Evolutionary conservation across 1,140 invertebrate species (phyloP), one percentile per base, ranked within the genome.

Genomic region (Acromyrmex heyeri): DNA sequence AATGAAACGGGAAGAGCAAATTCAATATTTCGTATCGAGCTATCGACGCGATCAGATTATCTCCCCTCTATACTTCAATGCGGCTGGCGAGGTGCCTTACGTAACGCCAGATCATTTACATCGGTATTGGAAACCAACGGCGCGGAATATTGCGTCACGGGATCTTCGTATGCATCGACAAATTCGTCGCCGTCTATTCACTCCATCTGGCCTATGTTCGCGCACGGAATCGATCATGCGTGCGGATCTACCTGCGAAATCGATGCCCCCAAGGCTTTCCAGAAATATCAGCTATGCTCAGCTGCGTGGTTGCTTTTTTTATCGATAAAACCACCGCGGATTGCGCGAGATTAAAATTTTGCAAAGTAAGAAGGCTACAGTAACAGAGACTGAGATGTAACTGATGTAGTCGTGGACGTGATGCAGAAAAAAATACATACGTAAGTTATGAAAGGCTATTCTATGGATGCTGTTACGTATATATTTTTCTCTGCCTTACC

Each of bases 281-380:
- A 77, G 86, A 89, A 86, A 88, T 82, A 18, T 10, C 27, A 67
- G 69, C 50, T 30, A 16, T 48, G 53, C 50, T 38, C 67, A 30
- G 69, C 75, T 34, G 3, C 86, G 30, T 5, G 30, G 7, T 24
- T 48, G 57, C 72, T 88, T 88, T 88, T 87, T 69, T 55, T 38
- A 61, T 27, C 55, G 87, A 86, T 89, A 87, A 90, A 48, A 91
- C 89, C 87, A 21, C 6, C 67, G 76, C 73, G 69, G 85, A 90
- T 86, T 64, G 8, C 18, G 50, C 70, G 81, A 76, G 87, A 91
- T 90, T 73, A 64, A 82, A 59, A 88, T 91, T 86, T 91, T 86
- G 85, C 38, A 64, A 59, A 44, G 38, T 44, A 61, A 59, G 18
- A 30, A 78, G n/a, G 5, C 53, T 44, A 44, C 8, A 44, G 38